A percentile compares a stretch with the other conserved stretches of the same genome.
phyloP scores from a whole-genome alignment of 2,113 vertebrate species.

The Globicephala melas region DNA sequence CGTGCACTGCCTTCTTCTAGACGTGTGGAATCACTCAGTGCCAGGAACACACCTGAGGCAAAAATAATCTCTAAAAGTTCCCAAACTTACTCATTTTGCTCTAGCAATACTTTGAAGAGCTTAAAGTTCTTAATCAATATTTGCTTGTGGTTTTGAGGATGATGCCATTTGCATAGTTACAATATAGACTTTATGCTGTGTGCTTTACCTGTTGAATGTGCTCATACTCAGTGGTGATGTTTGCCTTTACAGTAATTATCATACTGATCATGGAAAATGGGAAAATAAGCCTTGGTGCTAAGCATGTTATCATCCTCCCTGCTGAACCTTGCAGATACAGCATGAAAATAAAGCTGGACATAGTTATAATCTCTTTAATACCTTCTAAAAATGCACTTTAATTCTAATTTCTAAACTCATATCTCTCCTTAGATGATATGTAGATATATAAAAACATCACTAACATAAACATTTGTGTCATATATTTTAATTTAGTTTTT shows the following conservation, averaged over 20 bases:
- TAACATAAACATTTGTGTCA: background rate
- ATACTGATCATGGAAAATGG: slow-evolving; percentile 79
- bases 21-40: background rate
- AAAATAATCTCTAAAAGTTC: slow-evolving; percentile 45
- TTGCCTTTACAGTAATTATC: slow-evolving; percentile 75
- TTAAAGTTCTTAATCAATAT: slow-evolving; percentile 79
- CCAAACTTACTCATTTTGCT: slow-evolving; percentile 62
- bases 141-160: slow-evolving; percentile 70
- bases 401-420: slow-evolving; percentile 6
- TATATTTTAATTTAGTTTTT: slow-evolving; percentile 1
- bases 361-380: slow-evolving; percentile 49
- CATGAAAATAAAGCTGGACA: slow-evolving; percentile 58
- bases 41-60: slow-evolving; percentile 1
- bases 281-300: slow-evolving; percentile 72
- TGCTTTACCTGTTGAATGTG: slow-evolving; percentile 75
- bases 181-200: slow-evolving; percentile 74
- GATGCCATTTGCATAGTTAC: slow-evolving; percentile 78
- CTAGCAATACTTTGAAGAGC: slow-evolving; percentile 35
- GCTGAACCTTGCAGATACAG: slow-evolving; percentile 43
- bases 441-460: background rate
- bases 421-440: background rate
- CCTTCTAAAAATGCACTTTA: slow-evolving; percentile 56
- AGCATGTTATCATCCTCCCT: slow-evolving; percentile 61
- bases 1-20: background rate
- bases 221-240: slow-evolving; percentile 68